Conservation (phyloP, 2,113 vertebrate species). For the Ciconia stormi region DNA sequence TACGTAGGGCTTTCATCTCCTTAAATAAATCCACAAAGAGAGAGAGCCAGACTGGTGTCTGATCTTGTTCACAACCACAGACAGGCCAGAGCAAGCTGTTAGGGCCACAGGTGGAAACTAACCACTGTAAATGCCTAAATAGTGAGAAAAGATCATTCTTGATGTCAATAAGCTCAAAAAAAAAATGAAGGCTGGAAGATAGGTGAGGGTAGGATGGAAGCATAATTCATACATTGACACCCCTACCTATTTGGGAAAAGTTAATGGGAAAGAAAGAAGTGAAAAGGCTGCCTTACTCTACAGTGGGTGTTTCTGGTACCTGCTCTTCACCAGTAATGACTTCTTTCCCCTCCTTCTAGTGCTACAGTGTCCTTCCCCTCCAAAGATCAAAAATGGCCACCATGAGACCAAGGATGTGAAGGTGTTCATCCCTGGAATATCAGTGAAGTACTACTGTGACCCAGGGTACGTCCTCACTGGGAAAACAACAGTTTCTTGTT, state of each 20-base stretch:
- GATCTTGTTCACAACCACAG: not conserved
- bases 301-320: not conserved
- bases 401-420: not conserved
- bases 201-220: not conserved
- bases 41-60: not conserved
- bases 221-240: not conserved
- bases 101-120: not conserved
- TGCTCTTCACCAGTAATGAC: not conserved
- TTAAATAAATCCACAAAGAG: not conserved
- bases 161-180: not conserved
- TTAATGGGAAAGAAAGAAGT: not conserved
- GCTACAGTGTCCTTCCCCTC: constrained; percentile 23
- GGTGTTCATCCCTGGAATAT: constrained; percentile 30
- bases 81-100: not conserved
- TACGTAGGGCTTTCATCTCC: not conserved
- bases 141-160: not conserved
- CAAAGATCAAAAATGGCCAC: not conserved
- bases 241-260: not conserved
- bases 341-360: not conserved
- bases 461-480: constrained; percentile 53
- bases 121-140: not conserved
- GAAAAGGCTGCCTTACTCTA: not conserved
- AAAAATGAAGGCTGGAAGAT: not conserved
- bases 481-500: constrained; percentile 46
- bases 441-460: constrained; percentile 68